These are phyloP conservation scores for Monopterus albus DNA, from an alignment of 2,113 vertebrate genomes.

Conservation along the genomic window DNA sequence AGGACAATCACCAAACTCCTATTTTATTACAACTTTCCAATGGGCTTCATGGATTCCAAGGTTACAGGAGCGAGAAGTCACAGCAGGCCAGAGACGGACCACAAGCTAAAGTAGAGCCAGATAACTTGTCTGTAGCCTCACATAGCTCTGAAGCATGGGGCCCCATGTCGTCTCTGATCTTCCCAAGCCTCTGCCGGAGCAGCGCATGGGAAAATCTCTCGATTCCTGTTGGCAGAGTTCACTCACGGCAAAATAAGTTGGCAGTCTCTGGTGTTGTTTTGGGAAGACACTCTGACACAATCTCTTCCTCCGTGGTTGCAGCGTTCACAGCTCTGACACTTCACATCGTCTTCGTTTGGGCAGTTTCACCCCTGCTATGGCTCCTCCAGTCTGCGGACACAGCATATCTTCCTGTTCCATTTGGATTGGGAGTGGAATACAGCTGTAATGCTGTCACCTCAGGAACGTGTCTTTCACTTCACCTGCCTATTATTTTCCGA, in stretches of 20 bases:
- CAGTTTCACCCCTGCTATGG: slow-evolving; percentile 22
- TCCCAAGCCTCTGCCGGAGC: slow-evolving; percentile 32
- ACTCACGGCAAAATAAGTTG: slow-evolving; percentile 4
- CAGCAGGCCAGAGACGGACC: slow-evolving; percentile 33
- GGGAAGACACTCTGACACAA: slow-evolving; percentile 17
- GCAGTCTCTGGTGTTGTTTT: slow-evolving; percentile 17
- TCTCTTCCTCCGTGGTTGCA: slow-evolving; percentile 28
- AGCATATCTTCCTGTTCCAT: slow-evolving; percentile 13
- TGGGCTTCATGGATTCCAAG: slow-evolving; percentile 43
- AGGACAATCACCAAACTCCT: slow-evolving; percentile 28
- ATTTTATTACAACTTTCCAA: slow-evolving; percentile 22
- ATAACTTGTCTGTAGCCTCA: slow-evolving; percentile 43
- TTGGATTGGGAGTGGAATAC: slow-evolving; percentile 38
- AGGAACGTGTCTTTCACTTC: slow-evolving; percentile 2
- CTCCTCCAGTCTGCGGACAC: slow-evolving; percentile 30
- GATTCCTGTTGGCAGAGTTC: slow-evolving; percentile 10
- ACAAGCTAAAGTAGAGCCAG: slow-evolving; percentile 51
- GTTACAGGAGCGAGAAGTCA: slow-evolving; percentile 30
- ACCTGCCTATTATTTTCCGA: slow-evolving; percentile 21
- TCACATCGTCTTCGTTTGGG: slow-evolving; percentile 10
- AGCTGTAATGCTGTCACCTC: slow-evolving; percentile 21
- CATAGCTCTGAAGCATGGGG: slow-evolving; percentile 47
- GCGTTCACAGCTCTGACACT: slow-evolving; percentile 1
- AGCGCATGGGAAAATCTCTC: slow-evolving; percentile 35
- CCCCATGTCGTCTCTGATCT: slow-evolving; percentile 25